Percentiles rank a stretch among this genome's conserved stretches.
These are phyloP conservation scores for Rhorus exstirpatorius DNA, from an alignment of 2,888 invertebrate genomes.

Conservation along the genomic window DNA sequence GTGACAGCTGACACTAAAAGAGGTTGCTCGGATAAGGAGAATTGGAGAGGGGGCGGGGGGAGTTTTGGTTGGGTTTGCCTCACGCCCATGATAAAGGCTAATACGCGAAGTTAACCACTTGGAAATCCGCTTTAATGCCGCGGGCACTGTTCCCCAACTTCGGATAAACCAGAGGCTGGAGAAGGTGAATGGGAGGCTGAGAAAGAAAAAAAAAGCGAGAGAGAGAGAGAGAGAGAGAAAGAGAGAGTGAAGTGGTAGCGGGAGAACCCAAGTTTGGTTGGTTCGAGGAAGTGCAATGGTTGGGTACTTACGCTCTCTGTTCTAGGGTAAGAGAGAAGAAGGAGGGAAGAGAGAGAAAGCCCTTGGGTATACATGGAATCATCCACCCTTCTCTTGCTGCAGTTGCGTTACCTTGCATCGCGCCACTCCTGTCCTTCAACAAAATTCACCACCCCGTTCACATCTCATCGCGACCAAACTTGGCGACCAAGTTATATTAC, in stretches of 20 bases:
- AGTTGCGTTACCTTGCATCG: constrained; percentile 34
- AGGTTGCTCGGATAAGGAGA: constrained; percentile 48
- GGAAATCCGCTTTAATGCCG: constrained; percentile 81
- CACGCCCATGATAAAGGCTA: constrained; percentile 73
- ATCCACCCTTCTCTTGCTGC: constrained; percentile 28
- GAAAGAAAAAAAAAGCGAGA: constrained; percentile 13
- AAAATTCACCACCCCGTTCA: constrained; percentile 33
- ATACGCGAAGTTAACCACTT: constrained; percentile 84
- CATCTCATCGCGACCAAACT: constrained; percentile 45
- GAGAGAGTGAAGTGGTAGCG: constrained; percentile 16
- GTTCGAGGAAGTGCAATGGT: constrained; percentile 48
- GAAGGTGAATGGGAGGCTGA: constrained; percentile 51
- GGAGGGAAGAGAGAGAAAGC: constrained; percentile 3
- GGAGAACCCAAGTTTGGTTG: constrained; percentile 41
- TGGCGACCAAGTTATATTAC: constrained; percentile 53
- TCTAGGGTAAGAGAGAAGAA: constrained; percentile 5
- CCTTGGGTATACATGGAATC: constrained; percentile 4
- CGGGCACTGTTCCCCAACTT: constrained; percentile 71
- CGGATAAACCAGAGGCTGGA: constrained; percentile 69
- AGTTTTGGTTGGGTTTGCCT: constrained; percentile 53
- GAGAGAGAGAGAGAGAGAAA: constrained; percentile 38
- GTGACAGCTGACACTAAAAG: constrained; percentile 53
- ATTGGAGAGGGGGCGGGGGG: constrained; percentile 41
- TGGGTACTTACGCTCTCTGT: constrained; percentile 44
- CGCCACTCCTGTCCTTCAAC: constrained; percentile 23